These are phyloP conservation scores for Trichomalopsis sarcophagae DNA, from an alignment of 1,140 invertebrate species.

Conservation along the genomic window DNA sequence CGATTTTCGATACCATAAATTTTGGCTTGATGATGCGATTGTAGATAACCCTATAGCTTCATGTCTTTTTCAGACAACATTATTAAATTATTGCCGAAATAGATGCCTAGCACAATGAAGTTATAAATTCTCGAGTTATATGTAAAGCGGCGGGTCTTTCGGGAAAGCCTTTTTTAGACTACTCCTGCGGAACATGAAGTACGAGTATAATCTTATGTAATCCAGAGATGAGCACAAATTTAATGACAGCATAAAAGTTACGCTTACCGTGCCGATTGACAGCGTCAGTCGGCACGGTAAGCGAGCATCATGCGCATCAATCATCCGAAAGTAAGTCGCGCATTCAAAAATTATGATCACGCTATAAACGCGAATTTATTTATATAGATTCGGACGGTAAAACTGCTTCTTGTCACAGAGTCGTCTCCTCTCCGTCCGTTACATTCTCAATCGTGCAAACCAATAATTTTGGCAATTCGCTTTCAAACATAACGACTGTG, in stretches of 20 bases:
- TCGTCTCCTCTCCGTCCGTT: too few relatives aligned
- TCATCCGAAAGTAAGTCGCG: neutral
- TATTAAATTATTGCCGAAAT: neutral
- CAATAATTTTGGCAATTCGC: too few relatives aligned
- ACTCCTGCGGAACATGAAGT: too few relatives aligned
- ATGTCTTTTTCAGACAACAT: neutral
- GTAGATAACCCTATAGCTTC: neutral
- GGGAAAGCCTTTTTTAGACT: too few relatives aligned
- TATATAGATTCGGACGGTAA: too few relatives aligned
- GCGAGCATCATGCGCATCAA: neutral
- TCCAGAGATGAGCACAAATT: neutral
- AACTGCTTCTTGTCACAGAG: too few relatives aligned
- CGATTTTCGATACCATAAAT: too few relatives aligned
- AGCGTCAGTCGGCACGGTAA: too few relatives aligned
- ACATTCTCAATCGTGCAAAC: too few relatives aligned
- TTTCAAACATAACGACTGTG: too few relatives aligned
- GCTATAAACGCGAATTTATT: neutral
- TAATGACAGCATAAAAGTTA: conserved; percentile 26
- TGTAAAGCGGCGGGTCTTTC: too few relatives aligned
- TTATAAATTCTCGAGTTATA: neutral
- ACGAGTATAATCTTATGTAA: neutral
- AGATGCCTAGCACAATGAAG: neutral
- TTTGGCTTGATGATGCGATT: neutral
- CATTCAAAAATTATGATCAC: conserved; percentile 22
- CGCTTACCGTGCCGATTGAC: too few relatives aligned